Percentiles rank a stretch among this genome's conserved stretches.
Conservation (phyloP, 2,113 vertebrate species). For the Melanotaenia duboulayi region DNA sequence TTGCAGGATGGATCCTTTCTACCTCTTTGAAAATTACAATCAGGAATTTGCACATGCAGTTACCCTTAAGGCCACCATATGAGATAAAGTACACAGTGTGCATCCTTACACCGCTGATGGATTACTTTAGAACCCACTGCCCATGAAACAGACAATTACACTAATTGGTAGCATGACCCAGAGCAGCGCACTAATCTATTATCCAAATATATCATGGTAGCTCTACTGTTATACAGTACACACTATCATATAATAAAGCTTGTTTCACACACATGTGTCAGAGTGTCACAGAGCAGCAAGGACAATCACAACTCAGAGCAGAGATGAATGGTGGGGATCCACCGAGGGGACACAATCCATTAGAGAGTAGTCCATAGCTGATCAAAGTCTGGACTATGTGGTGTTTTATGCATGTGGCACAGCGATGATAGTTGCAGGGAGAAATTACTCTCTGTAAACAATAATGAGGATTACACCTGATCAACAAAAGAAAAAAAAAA, state of each 20-base stretch:
- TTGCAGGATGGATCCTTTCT: conserved; percentile 1
- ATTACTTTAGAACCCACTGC: conserved; percentile 33
- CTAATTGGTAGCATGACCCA: conserved; percentile 56
- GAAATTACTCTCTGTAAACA: conserved; percentile 45
- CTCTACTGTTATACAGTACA: conserved; percentile 7
- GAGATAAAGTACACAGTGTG: conserved; percentile 9
- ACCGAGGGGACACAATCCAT: conserved; percentile 46
- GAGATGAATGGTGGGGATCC: conserved; percentile 13
- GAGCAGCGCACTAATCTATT: conserved; percentile 39
- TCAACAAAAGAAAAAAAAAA: conserved; percentile 59
- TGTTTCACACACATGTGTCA: conserved; percentile 35
- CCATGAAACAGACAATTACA: conserved; percentile 39
- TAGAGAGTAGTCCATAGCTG: conserved; percentile 56
- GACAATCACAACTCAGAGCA: conserved; percentile 16
- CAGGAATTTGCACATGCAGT: conserved; percentile 32
- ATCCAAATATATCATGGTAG: conserved; percentile 33
- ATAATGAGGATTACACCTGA: conserved; percentile 53
- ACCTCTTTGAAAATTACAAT: conserved; percentile 5
- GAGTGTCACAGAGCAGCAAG: conserved; percentile 5
- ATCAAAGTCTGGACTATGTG: conserved; percentile 59
- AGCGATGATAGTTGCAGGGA: conserved; percentile 12
- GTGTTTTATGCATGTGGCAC: conserved; percentile 21
- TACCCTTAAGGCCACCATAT: conserved; percentile 31
- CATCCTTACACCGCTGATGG: conserved; percentile 31
- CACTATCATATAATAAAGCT: conserved; percentile 49